Percentiles rank a stretch among this genome's conserved stretches.
Conservation (phyloP, 2,113 vertebrate species). For the Bothrops jararaca region DNA sequence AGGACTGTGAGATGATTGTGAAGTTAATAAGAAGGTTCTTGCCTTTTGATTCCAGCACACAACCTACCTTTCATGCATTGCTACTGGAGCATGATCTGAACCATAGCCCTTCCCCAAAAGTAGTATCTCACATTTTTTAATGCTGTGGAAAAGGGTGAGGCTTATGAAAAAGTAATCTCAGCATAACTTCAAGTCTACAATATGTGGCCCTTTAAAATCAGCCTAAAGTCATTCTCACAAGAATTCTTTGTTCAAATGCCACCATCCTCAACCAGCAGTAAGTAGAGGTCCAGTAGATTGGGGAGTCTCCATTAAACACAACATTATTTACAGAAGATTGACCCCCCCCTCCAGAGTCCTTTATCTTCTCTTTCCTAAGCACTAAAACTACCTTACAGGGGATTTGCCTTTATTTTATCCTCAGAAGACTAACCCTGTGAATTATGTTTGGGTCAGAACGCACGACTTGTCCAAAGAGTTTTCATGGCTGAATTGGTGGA, state of each 20-base stretch:
- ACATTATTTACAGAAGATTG: not conserved
- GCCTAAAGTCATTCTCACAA: not conserved
- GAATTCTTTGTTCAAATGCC: not conserved
- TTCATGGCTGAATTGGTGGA: not conserved
- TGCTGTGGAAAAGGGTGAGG: not conserved
- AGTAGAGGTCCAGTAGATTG: not conserved
- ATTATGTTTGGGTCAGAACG: not conserved
- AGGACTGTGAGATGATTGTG: not conserved
- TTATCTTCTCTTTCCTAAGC: not conserved
- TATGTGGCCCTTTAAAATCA: not conserved
- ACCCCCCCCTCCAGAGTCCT: not conserved
- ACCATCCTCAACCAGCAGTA: not conserved
- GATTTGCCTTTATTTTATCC: not conserved
- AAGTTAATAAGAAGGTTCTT: not conserved
- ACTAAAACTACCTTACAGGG: not conserved
- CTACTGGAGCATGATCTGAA: not conserved
- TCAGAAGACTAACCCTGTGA: not conserved
- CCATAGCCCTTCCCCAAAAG: not conserved
- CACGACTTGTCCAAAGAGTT: not conserved
- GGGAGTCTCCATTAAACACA: not conserved
- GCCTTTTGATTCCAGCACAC: not conserved
- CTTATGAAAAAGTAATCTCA: not conserved
- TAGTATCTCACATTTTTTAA: not conserved
- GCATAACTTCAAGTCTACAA: not conserved
- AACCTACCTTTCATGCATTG: rapidly evolving